Conservation (phyloP, 2,888 invertebrate species). For the Syritta pipiens region DNA sequence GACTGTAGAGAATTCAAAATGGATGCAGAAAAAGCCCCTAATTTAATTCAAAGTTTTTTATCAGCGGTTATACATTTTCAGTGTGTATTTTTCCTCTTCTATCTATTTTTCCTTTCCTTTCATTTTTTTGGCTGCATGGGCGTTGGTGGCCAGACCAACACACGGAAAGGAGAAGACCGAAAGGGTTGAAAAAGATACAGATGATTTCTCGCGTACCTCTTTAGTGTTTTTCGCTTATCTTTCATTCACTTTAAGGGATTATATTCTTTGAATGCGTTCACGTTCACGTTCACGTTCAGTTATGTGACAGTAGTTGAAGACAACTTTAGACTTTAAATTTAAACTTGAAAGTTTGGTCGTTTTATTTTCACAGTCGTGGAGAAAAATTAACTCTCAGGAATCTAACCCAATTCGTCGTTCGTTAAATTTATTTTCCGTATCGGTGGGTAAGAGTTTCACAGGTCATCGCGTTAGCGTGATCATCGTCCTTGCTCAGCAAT, state of each 20-base stretch:
- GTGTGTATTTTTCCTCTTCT: not conserved
- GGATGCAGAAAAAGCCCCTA: slow-evolving; percentile 33
- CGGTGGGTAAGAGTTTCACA: slow-evolving; percentile 21
- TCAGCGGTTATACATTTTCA: slow-evolving; percentile 40
- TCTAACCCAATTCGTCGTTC: too few species aligned
- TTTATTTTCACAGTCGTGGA: too few species aligned
- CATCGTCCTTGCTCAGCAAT: slow-evolving; percentile 19
- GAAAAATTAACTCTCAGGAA: too few species aligned
- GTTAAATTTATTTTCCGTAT: slow-evolving; percentile 16
- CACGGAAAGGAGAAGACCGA: not conserved
- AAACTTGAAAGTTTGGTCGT: too few species aligned
- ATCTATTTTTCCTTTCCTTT: too few species aligned
- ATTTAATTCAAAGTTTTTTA: slow-evolving; percentile 57
- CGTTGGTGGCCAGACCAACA: slow-evolving; percentile 24
- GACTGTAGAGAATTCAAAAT: slow-evolving; percentile 32
- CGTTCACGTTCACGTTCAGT: slow-evolving; percentile 1
- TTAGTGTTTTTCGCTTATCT: slow-evolving; percentile 25
- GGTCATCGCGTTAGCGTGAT: slow-evolving; percentile 18
- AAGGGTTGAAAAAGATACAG: slow-evolving; percentile 35
- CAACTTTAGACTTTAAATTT: too few species aligned
- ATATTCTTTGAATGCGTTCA: slow-evolving; percentile 17
- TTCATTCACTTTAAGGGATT: slow-evolving; percentile 29
- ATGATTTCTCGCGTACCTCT: slow-evolving; percentile 19
- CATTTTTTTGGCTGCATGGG: too few species aligned
- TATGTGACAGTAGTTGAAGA: not conserved